Evolutionary conservation across 2,888 invertebrate genomes (phyloP).

Genomic region (Crematogaster levior): DNA sequence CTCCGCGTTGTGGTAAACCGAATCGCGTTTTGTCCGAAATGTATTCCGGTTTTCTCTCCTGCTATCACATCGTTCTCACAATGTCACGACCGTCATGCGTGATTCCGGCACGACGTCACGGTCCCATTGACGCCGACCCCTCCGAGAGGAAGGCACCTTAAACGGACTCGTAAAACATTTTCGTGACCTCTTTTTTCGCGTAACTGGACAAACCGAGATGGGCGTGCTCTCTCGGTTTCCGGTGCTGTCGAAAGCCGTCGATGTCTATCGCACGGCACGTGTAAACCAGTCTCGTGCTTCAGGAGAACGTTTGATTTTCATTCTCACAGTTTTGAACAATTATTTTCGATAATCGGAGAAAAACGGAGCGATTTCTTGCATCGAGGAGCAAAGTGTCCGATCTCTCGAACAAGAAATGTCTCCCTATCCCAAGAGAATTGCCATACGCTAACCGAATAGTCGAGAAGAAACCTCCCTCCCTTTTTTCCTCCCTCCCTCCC

Average conservation of each 20-base stretch:
- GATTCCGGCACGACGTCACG: conserved; percentile 83
- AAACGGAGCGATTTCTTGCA: conserved; percentile 2
- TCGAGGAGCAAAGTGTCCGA: background rate
- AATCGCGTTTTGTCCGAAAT: conserved; percentile 45
- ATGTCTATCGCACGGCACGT: conserved; percentile 59
- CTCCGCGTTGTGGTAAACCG: conserved; percentile 17
- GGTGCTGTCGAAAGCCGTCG: conserved; percentile 68
- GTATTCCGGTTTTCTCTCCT: conserved; percentile 57
- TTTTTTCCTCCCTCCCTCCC: background rate
- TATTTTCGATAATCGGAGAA: background rate
- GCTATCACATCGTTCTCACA: conserved; percentile 60
- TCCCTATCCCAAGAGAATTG: background rate
- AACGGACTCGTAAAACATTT: conserved; percentile 74
- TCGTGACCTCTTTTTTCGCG: conserved; percentile 74
- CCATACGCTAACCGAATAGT: background rate
- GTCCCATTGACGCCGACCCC: conserved; percentile 81
- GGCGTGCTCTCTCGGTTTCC: conserved; percentile 64
- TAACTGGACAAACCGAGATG: conserved; percentile 67
- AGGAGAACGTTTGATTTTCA: background rate
- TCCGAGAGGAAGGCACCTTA: conserved; percentile 67
- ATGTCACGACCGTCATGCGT: conserved; percentile 80
- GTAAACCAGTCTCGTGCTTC: conserved; percentile 15
- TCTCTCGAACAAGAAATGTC: background rate
- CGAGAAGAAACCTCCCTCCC: background rate
- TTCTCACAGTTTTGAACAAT: background rate